phyloP scores from a whole-genome alignment of 2,888 invertebrate species.

The Carterocephalus palaemon region DNA sequence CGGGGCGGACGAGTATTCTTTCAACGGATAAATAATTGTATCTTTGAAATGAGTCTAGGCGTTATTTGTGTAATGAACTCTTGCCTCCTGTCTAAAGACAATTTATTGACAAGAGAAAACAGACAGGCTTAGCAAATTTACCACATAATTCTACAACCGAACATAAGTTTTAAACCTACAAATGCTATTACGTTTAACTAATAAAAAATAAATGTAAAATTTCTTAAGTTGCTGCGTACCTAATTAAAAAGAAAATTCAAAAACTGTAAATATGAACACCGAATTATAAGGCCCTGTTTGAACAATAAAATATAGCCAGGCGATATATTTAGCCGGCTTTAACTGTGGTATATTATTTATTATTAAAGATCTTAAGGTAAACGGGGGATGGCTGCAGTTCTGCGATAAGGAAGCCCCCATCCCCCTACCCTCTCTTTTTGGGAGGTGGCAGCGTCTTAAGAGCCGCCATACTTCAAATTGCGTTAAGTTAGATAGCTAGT shows the following conservation, averaged over 20 bases:
- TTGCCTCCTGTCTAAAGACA: too few species aligned
- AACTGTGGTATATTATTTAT: constrained; percentile 76
- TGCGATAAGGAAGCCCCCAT: constrained; percentile 69
- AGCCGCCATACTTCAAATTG: constrained; percentile 76
- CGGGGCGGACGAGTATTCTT: too few species aligned
- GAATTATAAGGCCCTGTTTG: constrained; percentile 30
- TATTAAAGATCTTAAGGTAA: constrained; percentile 79
- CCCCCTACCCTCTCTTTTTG: constrained; percentile 49
- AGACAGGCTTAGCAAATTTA: too few species aligned
- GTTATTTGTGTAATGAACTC: too few species aligned
- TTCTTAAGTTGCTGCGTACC: background rate
- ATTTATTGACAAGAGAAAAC: too few species aligned
- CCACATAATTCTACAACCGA: too few species aligned
- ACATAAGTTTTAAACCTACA: too few species aligned
- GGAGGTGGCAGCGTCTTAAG: constrained; percentile 67
- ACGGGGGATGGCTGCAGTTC: constrained; percentile 74
- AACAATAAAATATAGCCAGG: constrained; percentile 53
- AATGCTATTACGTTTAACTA: too few species aligned
- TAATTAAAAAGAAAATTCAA: constrained; percentile 3
- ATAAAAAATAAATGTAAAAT: background rate
- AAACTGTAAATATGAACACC: constrained; percentile 26
- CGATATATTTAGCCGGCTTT: constrained; percentile 59
- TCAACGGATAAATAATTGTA: too few species aligned
- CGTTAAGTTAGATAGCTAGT: constrained; percentile 76
- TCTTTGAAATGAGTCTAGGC: too few species aligned